phyloP scores from a whole-genome alignment of 1,140 invertebrate genomes.

The Trachymyrmex cornetzi region DNA sequence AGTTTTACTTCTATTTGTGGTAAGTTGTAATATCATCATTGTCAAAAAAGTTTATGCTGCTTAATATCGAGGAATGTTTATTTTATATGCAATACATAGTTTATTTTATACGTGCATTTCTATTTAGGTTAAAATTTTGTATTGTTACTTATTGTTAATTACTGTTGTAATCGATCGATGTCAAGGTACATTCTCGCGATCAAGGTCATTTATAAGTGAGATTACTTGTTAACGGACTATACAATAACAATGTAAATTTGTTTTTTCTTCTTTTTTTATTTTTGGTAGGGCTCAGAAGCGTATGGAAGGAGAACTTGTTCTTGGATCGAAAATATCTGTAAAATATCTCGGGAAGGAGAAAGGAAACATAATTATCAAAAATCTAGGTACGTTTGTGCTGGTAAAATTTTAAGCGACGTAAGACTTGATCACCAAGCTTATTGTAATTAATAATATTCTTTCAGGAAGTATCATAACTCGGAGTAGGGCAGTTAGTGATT shows the following conservation, averaged over 20 bases:
- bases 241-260: slow-evolving; percentile 78
- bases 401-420: background rate
- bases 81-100: background rate
- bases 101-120: background rate
- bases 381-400: slow-evolving; percentile 77
- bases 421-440: background rate
- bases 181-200: slow-evolving; percentile 21
- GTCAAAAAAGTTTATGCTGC: background rate
- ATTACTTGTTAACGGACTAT: slow-evolving; percentile 38
- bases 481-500: slow-evolving; percentile 82
- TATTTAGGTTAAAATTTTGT: background rate
- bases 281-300: slow-evolving; percentile 91
- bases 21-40: slow-evolving; percentile 50
- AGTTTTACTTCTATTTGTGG: slow-evolving; percentile 63
- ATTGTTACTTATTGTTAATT: background rate
- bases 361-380: slow-evolving; percentile 76
- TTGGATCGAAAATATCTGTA: slow-evolving; percentile 92
- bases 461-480: slow-evolving; percentile 74
- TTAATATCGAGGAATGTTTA: slow-evolving; percentile 1
- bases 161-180: slow-evolving; percentile 16
- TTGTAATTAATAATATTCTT: slow-evolving; percentile 12
- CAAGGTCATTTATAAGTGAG: slow-evolving; percentile 69
- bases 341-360: slow-evolving; percentile 81
- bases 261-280: slow-evolving; percentile 63
- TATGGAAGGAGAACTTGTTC: slow-evolving; percentile 95